Evolutionary conservation across 2,113 vertebrate species (phyloP), one percentile per base, ranked within the genome.

Genomic region (Speoplatyrhinus poulsoni): DNA sequence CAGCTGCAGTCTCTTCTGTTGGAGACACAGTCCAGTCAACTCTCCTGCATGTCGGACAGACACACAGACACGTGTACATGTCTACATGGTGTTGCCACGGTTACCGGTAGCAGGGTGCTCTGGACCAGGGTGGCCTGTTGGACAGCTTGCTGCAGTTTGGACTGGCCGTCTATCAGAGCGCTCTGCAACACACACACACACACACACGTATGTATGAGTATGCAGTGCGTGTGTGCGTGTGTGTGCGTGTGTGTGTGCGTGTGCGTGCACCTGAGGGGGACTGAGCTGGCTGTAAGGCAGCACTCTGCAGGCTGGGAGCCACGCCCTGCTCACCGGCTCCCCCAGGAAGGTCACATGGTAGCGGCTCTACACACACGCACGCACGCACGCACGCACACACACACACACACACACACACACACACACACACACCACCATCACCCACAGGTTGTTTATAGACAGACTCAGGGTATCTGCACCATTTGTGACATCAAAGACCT

Each of bases 281-380:
- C 83, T 72, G 26, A 85, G 70, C n/a, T 82, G 82, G 33, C 82
- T 65, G 64, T 90, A 93, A 60, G 72, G 80, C 74, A 83, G 91
- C 50, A 93, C 72, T 81, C 84, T 87, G 58, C 74, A 81, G 48
- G 74, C 81, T 47, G 84, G 58, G 19, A 93, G 87, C 92, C 92
- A 93, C 5, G 91, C 91, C 47, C 90, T 90, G 74, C 81, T 85
- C 33, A 79, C 92, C 0, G 79, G 72, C 17, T 90, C 73, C 65
- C 91, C 92, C 62, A 93, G 90, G 84, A 90, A 93, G 10, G 92
- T 93, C 80, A 93, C 87, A 0, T 93, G 92, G 60, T 90, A 93
- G 60, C 92, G 90, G 67, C 81, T 90, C 92, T 93, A 78, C 26
- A 52, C 33, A 15, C 26, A 50, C 41, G n/a, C 57, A 67, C 19